Conservation (phyloP, 1,140 invertebrate species). For the Drosophila pectinifera region DNA sequence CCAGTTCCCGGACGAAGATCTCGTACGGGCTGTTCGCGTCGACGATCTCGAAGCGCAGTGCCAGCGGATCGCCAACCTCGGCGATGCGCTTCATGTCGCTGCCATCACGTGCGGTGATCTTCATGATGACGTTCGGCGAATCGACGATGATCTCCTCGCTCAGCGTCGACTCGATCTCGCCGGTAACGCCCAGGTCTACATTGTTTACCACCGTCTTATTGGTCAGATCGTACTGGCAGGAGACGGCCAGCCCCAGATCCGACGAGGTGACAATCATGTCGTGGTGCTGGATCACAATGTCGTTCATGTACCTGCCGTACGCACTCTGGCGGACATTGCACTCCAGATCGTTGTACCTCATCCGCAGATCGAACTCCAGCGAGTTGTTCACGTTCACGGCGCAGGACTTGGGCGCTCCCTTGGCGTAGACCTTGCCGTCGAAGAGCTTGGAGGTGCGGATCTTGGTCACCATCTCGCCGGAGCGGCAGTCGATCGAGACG, state of each 20-base stretch:
- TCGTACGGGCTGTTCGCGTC: constrained; percentile 96
- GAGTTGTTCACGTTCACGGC: constrained; percentile 94
- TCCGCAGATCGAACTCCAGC: constrained; percentile 93
- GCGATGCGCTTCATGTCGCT: constrained; percentile 91
- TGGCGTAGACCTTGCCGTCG: constrained; percentile 97
- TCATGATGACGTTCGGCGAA: constrained; percentile 97
- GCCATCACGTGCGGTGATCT: constrained; percentile 92
- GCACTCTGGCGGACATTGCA: constrained; percentile 95
- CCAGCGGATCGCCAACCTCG: constrained; percentile 95
- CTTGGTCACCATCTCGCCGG: constrained; percentile 95
- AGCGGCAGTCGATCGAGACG: constrained; percentile 95
- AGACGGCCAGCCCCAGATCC: constrained; percentile 96
- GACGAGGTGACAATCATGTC: constrained; percentile 97
- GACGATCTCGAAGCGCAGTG: constrained; percentile 95
- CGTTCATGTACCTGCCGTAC: constrained; percentile 93
- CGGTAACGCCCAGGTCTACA: constrained; percentile 94
- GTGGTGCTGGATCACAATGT: constrained; percentile 96
- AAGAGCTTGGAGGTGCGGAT: constrained; percentile 96
- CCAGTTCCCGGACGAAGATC: constrained; percentile 96
- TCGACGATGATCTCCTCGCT: constrained; percentile 94
- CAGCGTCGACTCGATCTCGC: constrained; percentile 92
- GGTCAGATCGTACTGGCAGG: constrained; percentile 96
- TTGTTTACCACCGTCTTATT: constrained; percentile 97
- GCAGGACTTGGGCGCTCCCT: constrained; percentile 96
- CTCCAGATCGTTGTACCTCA: constrained; percentile 95